Base-by-base conservation (phyloP, 2,113 vertebrate genomes). In the Megaptera novaeangliae region DNA sequence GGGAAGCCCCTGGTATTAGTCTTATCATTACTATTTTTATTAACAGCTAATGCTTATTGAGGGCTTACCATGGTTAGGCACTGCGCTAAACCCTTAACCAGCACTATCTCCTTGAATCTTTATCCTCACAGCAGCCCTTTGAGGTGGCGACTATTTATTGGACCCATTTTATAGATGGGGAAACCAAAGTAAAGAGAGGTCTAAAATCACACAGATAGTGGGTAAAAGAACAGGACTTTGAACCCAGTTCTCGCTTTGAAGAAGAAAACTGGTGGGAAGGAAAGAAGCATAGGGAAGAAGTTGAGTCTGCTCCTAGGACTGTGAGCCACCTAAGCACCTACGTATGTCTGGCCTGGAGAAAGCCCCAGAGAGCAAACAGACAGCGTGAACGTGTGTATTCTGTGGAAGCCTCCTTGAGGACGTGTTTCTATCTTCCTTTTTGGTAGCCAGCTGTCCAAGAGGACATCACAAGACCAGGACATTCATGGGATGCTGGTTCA, bases 11-110 rank as follows among this genome's bases (percentile, higher is more conserved):
- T 97, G 77, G 9, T 57, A 23, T 95, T 72, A n/a, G 72, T 93
- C 0, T 1, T 85, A 68, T 80, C 29, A 6, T 75, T 82, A 63
- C 72, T 84, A 52, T 96, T 95, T 97, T 91, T 89, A 83, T 97
- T 78, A 86, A 93, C 27, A 72, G 68, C 61, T 95, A 91, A 55
- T 34, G 23, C 83, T 93, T 95, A 72, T 49, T 64, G 57, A 78
- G 72, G 77, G 34, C 77, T 96, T 57, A 39, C 57, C 15, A 2
- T 6, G 25, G 25, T 15, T 31, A 44, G n/a, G 23, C 64, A 74
- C 90, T 4, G 12, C 14, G 10, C 83, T 83, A 49, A 91, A n/a
- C 20, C 75, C 71, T 96, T 89, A 64, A 59, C 44, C 36, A 2
- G 0, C 8, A 3, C 52, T 25, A 3, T 91, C 61, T 59, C 63